phyloP scores from a whole-genome alignment of 2,113 vertebrate genomes.

The Oncorhynchus nerka region DNA sequence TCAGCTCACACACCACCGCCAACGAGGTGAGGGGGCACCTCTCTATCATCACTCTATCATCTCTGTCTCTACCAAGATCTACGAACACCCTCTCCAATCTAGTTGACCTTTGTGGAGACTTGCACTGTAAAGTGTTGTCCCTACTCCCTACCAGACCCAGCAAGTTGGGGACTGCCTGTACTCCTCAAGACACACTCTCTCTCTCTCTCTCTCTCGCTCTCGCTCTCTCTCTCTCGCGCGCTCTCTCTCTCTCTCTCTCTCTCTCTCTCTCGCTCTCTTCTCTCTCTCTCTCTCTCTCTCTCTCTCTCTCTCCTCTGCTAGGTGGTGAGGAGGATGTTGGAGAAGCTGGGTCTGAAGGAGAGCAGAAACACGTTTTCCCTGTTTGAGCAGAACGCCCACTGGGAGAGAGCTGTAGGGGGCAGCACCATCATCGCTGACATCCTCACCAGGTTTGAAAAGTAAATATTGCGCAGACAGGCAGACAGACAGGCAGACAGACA shows the following conservation, averaged over 20 bases:
- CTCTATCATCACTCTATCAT: slow-evolving; percentile 4
- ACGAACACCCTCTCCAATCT: neutral
- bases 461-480: slow-evolving; percentile 52
- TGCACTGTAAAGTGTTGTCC: neutral
- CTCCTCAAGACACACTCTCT: neutral
- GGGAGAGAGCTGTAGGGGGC: slow-evolving; percentile 83
- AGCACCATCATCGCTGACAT: slow-evolving; percentile 86
- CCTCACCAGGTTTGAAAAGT: slow-evolving; percentile 91
- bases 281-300: neutral
- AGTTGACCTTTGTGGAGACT: neutral
- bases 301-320: slow-evolving; percentile 46
- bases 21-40: slow-evolving; percentile 81
- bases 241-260: neutral
- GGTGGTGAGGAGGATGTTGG: slow-evolving; percentile 87
- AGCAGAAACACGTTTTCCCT: slow-evolving; percentile 90
- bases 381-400: slow-evolving; percentile 83
- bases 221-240: no score
- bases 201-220: neutral
- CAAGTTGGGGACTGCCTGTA: neutral
- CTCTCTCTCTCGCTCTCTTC: neutral
- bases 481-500: neutral
- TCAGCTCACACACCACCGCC: slow-evolving; percentile 92
- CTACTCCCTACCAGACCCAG: no score
- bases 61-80: neutral
- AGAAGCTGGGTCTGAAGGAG: slow-evolving; percentile 84